These are phyloP conservation scores for Holothuria leucospilota DNA, from an alignment of 53 echinoderm and acorn worm genomes.

Conservation along the genomic window DNA sequence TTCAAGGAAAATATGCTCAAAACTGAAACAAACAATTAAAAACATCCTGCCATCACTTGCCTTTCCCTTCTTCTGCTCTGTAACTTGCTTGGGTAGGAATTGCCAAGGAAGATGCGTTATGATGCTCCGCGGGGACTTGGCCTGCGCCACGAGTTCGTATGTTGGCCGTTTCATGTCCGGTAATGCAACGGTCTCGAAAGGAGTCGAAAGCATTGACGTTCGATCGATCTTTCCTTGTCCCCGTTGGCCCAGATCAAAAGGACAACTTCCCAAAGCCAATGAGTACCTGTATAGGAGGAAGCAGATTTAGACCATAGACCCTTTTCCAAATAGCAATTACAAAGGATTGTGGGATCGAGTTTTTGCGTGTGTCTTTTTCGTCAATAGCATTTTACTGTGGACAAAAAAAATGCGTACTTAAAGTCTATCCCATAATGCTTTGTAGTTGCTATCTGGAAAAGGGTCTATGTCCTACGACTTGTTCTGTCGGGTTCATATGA, in stretches of 20 bases:
- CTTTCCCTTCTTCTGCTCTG: constrained; percentile 19
- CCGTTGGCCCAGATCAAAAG: constrained; percentile 5
- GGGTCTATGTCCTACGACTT: too few species aligned
- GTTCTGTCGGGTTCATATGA: too few species aligned
- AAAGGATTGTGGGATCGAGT: too few species aligned
- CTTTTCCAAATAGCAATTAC: too few species aligned
- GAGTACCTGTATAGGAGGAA: background rate
- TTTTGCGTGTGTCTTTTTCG: too few species aligned
- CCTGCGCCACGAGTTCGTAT: constrained; percentile 1
- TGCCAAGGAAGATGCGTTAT: constrained; percentile 7
- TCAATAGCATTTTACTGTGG: too few species aligned
- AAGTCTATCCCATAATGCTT: too few species aligned
- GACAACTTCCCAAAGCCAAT: constrained; percentile 26
- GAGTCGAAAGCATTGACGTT: background rate
- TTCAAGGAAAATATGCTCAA: too few species aligned
- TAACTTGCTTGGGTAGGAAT: background rate
- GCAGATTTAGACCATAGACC: background rate
- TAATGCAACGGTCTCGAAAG: background rate
- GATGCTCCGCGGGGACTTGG: background rate
- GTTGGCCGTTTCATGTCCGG: constrained; percentile 19
- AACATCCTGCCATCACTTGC: background rate
- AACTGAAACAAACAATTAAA: too few species aligned
- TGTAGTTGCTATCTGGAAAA: too few species aligned
- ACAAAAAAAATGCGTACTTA: too few species aligned
- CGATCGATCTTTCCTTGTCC: background rate